These are phyloP conservation scores for Ceuthmochares aereus DNA, from an alignment of 2,113 vertebrate genomes.

Conservation along the genomic window DNA sequence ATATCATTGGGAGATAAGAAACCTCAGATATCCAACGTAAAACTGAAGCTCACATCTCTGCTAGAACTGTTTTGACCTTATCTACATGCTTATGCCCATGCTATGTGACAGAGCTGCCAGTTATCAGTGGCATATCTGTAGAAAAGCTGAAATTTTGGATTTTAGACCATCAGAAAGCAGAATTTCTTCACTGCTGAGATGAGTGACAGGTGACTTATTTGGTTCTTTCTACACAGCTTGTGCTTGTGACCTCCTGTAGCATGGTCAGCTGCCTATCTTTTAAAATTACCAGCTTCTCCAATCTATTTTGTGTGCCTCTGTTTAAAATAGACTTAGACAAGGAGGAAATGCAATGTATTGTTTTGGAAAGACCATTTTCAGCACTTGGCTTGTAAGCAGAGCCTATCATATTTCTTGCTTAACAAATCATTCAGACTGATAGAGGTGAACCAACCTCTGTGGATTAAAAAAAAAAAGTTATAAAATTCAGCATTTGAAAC, in stretches of 20 bases:
- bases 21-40: not conserved
- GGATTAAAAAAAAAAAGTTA: not conserved
- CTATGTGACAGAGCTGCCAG: not conserved
- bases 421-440: not conserved
- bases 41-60: not conserved
- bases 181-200: constrained; percentile 18
- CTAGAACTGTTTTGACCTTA: constrained; percentile 38
- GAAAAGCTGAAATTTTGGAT: constrained; percentile 13
- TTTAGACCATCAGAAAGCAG: not conserved
- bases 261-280: constrained; percentile 48
- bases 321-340: constrained; percentile 24
- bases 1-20: constrained; percentile 6
- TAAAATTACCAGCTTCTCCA: constrained; percentile 12
- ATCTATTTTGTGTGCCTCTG: not conserved
- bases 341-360: not conserved
- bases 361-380: constrained; percentile 21
- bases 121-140: not conserved
- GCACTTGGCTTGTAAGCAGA: constrained; percentile 1
- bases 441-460: not conserved
- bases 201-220: constrained; percentile 58
- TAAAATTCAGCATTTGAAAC: constrained; percentile 25
- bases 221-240: constrained; percentile 16
- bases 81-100: not conserved
- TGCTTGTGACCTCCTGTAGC: constrained; percentile 4
- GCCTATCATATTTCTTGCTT: constrained; percentile 3